These are phyloP conservation scores for Torymus aiolomorphi DNA, from an alignment of 2,888 invertebrate genomes.

Conservation along the genomic window DNA sequence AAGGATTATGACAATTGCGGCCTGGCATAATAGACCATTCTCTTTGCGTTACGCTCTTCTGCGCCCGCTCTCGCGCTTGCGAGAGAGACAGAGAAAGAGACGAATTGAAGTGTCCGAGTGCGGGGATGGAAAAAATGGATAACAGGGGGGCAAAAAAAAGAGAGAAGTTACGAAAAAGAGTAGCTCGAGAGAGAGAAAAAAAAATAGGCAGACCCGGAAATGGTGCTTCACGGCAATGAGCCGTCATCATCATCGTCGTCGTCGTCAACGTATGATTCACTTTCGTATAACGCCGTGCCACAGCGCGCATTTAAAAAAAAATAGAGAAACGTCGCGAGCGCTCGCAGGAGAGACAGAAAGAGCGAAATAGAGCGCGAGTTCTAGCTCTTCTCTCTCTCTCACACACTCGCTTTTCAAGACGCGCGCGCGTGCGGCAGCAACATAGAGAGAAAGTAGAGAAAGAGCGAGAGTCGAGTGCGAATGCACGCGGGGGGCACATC, in stretches of 20 bases:
- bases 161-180: neutral
- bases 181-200: neutral
- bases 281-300: conserved; percentile 16
- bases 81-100: neutral
- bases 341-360: neutral
- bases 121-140: conserved; percentile 27
- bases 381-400: conserved; percentile 29
- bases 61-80: neutral
- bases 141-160: neutral
- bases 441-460: conserved; percentile 6
- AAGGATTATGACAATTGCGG: conserved; percentile 22
- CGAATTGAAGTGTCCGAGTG: conserved; percentile 30
- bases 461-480: conserved; percentile 21
- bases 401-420: conserved; percentile 7
- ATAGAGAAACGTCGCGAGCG: conserved; percentile 17
- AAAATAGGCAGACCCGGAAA: conserved; percentile 6
- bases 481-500: conserved; percentile 6
- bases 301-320: conserved; percentile 18
- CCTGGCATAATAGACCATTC: conserved; percentile 32
- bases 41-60: neutral
- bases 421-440: neutral
- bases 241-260: neutral
- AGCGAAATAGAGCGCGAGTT: conserved; percentile 35
- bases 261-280: conserved; percentile 43
- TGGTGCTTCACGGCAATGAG: conserved; percentile 39